These are phyloP conservation scores for Cyclopterus lumpus DNA, from an alignment of 2,797 vertebrate species.

Conservation along the genomic window DNA sequence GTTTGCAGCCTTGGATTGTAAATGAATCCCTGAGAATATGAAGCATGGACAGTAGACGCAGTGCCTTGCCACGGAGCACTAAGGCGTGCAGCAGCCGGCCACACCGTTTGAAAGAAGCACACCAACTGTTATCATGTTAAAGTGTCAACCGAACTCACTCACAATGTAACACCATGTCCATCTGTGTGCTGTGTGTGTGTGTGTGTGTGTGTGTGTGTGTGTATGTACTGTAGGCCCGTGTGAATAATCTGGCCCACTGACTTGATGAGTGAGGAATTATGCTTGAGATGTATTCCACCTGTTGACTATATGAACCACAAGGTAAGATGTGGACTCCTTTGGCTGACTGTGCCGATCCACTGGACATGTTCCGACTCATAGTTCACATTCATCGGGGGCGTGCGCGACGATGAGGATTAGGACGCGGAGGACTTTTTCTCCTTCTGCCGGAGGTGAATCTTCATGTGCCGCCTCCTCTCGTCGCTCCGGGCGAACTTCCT, in stretches of 20 bases:
- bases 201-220: background rate
- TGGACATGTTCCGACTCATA: background rate
- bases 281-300: constrained; percentile 2
- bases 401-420: constrained; percentile 24
- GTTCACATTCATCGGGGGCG: background rate
- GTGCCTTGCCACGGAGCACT: constrained; percentile 24
- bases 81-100: background rate
- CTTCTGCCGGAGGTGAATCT: constrained; percentile 91
- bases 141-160: background rate
- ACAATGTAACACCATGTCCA: background rate
- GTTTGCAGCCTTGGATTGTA: constrained; percentile 19
- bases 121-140: background rate
- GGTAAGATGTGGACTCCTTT: background rate
- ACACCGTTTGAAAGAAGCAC: background rate
- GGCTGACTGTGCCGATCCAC: background rate
- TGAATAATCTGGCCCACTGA: background rate
- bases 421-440: constrained; percentile 78
- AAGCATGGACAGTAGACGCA: constrained; percentile 11
- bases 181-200: background rate
- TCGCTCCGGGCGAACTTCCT: constrained; percentile 91
- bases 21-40: constrained; percentile 60
- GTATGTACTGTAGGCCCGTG: background rate
- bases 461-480: constrained; percentile 90
- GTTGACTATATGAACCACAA: background rate
- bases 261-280: background rate